Evolutionary conservation across 2,888 invertebrate species (phyloP).

Genomic region (Empis stercorea): DNA sequence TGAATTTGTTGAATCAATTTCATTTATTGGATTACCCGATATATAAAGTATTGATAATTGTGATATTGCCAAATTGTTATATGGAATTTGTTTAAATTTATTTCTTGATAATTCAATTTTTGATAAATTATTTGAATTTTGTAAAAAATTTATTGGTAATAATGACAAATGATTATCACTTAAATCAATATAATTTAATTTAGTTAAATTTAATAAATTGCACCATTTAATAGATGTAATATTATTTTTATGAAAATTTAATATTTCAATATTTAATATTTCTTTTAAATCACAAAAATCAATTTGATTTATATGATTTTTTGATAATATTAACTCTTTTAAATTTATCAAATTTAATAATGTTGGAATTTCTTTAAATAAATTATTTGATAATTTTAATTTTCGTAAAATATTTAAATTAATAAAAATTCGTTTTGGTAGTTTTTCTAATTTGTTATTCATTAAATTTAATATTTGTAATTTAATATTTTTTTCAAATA

Average conservation of each 20-base stretch:
- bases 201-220: conserved; percentile 53
- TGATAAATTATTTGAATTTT: conserved; percentile 49
- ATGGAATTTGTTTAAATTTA: conserved; percentile 57
- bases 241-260: conserved; percentile 55
- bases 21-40: conserved; percentile 58
- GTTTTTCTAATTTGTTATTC: conserved; percentile 47
- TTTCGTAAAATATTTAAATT: conserved; percentile 56
- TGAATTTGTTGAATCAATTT: conserved; percentile 49
- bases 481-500: conserved; percentile 59
- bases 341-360: conserved; percentile 55
- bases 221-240: conserved; percentile 58
- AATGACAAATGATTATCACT: conserved; percentile 56
- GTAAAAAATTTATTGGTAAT: conserved; percentile 62
- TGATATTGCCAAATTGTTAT: conserved; percentile 54
- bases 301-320: conserved; percentile 48
- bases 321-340: conserved; percentile 50
- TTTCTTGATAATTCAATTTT: conserved; percentile 60
- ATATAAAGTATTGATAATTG: conserved; percentile 58
- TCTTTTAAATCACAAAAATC: conserved; percentile 60
- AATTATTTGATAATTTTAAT: conserved; percentile 53
- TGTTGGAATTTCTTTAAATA: conserved; percentile 56
- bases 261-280: conserved; percentile 51
- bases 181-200: conserved; percentile 53
- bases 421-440: conserved; percentile 48
- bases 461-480: conserved; percentile 53